Evolutionary conservation across 2,888 invertebrate genomes (phyloP), one percentile per base, ranked within the genome.

Genomic region (Erynnis tages): DNA sequence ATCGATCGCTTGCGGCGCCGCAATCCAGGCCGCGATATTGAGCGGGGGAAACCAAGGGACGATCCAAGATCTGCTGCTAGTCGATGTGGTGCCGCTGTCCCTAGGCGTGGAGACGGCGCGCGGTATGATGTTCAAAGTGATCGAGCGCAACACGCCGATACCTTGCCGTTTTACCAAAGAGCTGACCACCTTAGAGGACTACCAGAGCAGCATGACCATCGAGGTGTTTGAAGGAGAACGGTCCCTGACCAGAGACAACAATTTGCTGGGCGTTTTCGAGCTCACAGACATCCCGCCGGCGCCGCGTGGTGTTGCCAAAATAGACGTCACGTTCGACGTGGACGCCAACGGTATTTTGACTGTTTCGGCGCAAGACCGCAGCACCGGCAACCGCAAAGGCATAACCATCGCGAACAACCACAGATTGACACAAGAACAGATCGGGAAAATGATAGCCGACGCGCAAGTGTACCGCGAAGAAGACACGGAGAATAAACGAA

Each of bases 201-300:
- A 82, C 50, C 84, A 84, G 62, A 71, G 57, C 16, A 63, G 65
- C 7, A 79, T 85, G 79, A 79, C 78, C 0, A 84, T 86, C 17
- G 82, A 84, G 56, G 67, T 86, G 5, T 85, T 76, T 25, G 83
- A 86, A 66, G 85, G 85, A 0, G 85, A 86, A 59, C 61, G 85
- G 6, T 62, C 68, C 7, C 55, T 85, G 14, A 82, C 83, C 0
- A 74, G 69, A 62, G 76, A 85, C 57, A 85, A 85, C 49, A 78
- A 79, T 58, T 54, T 82, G 11, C 55, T 86, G 1, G 85, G 84
- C 1, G 69, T 68, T 29, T 79, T 86, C 8, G 73, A 82, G 17
- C 50, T 85, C 0, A 67, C 69, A 8, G 73, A 78, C 0, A 78
- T 85, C 53, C 81, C 80, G 0, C 82, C 80, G 27, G 83, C 76